Evolutionary conservation across 2,888 invertebrate genomes (phyloP).

Genomic region (Sinopyrophorus schimmeli): DNA sequence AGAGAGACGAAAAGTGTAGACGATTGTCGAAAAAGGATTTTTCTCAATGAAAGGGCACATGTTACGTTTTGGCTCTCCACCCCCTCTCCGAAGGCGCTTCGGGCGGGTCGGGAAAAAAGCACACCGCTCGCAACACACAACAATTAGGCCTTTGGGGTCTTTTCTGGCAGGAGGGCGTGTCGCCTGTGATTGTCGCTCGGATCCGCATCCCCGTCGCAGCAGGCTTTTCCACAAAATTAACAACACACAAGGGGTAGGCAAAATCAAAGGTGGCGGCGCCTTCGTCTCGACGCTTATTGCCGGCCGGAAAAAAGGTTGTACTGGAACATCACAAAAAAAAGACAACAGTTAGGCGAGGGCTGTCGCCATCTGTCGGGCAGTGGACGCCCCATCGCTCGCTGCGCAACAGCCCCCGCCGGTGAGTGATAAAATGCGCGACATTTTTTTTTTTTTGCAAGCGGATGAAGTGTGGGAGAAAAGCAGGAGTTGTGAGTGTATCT

Average conservation of each 20-base stretch:
- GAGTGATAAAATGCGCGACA: slow-evolving; percentile 50
- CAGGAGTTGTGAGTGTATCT: slow-evolving; percentile 48
- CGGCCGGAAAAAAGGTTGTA: slow-evolving; percentile 57
- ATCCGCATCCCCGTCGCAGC: slow-evolving; percentile 51
- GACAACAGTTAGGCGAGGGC: slow-evolving; percentile 49
- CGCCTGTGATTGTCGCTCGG: slow-evolving; percentile 52
- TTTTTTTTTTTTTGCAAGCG: no score
- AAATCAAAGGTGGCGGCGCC: slow-evolving; percentile 46
- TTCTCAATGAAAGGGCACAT: slow-evolving; percentile 47
- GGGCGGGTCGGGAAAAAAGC: no score
- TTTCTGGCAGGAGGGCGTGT: slow-evolving; percentile 45
- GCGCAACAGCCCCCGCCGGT: slow-evolving; percentile 53
- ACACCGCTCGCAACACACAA: slow-evolving; percentile 37
- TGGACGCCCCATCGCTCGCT: no score
- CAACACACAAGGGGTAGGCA: slow-evolving; percentile 34
- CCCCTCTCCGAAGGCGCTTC: no score
- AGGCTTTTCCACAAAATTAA: slow-evolving; percentile 33
- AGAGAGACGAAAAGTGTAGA: no score
- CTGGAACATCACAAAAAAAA: slow-evolving; percentile 56
- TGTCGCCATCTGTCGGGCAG: slow-evolving; percentile 34
- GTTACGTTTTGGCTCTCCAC: no score
- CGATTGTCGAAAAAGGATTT: slow-evolving; percentile 54
- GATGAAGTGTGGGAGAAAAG: slow-evolving; percentile 48
- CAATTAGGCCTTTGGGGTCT: slow-evolving; percentile 40
- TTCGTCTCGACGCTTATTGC: slow-evolving; percentile 54